Percentiles rank a stretch among this genome's conserved stretches.
These are phyloP conservation scores for Loripinus fragilis DNA, from an alignment of 2,888 invertebrate genomes.

Conservation along the genomic window DNA sequence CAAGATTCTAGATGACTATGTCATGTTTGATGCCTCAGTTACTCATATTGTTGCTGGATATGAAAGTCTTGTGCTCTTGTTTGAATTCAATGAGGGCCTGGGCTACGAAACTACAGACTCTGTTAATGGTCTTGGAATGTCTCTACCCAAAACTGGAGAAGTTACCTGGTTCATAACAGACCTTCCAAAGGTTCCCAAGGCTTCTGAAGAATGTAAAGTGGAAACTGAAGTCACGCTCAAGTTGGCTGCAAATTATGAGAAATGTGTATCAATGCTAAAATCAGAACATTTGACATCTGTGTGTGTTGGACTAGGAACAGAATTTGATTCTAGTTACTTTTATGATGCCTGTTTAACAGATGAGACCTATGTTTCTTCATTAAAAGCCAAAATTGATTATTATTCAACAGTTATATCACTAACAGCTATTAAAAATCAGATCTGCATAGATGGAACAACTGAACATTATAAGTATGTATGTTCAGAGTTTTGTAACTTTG, in stretches of 20 bases:
- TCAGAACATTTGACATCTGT: slow-evolving; percentile 25
- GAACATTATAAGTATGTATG: slow-evolving; percentile 54
- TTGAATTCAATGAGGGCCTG: slow-evolving; percentile 38
- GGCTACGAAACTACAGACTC: slow-evolving; percentile 41
- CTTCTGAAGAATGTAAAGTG: slow-evolving; percentile 4
- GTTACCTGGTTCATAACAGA: slow-evolving; percentile 46
- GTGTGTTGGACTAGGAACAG: slow-evolving; percentile 39
- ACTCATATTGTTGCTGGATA: slow-evolving; percentile 11
- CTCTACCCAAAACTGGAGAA: slow-evolving; percentile 18
- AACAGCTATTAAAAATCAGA: slow-evolving; percentile 27
- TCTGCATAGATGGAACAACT: slow-evolving; percentile 57
- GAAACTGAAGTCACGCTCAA: neutral
- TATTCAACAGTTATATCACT: slow-evolving; percentile 57
- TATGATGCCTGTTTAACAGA: slow-evolving; percentile 40
- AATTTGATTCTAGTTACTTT: slow-evolving; percentile 28
- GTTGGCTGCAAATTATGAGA: neutral
- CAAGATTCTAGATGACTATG: slow-evolving; percentile 37
- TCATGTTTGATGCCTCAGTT: slow-evolving; percentile 17
- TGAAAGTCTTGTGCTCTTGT: slow-evolving; percentile 16
- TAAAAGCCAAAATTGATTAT: slow-evolving; percentile 51
- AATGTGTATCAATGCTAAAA: slow-evolving; percentile 31
- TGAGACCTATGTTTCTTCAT: slow-evolving; percentile 42
- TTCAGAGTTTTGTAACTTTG: slow-evolving; percentile 57
- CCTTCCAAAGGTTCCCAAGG: slow-evolving; percentile 25
- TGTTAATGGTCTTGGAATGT: slow-evolving; percentile 31